A percentile compares a stretch with the other conserved stretches of the same genome.
phyloP scores from a whole-genome alignment of 1,140 invertebrate species.

The Dreissena polymorpha region DNA sequence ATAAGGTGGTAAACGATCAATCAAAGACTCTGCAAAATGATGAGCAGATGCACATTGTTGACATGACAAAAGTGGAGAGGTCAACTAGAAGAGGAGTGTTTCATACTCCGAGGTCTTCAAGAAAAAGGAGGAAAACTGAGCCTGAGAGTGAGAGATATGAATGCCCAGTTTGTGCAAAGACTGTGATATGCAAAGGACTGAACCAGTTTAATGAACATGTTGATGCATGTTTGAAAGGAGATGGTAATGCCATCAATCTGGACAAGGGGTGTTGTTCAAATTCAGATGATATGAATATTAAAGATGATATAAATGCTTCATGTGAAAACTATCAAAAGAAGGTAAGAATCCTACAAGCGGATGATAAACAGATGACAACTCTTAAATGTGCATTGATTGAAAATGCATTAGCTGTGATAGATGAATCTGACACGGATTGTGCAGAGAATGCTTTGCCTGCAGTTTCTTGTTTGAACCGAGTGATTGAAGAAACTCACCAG shows the following conservation, averaged over 20 bases:
- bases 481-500: too few species aligned
- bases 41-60: too few species aligned
- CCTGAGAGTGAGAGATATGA: not conserved
- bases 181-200: conserved; percentile 51
- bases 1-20: too few species aligned
- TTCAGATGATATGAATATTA: not conserved
- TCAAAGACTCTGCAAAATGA: too few species aligned
- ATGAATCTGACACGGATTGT: not conserved
- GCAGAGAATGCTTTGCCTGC: not conserved
- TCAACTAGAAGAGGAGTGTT: conserved; percentile 35
- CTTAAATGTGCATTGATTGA: too few species aligned
- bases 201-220: conserved; percentile 66
- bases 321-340: not conserved
- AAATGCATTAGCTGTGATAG: not conserved
- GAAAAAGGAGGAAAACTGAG: not conserved
- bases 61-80: not conserved
- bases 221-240: conserved; percentile 59
- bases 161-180: conserved; percentile 63
- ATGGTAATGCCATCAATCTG: not conserved
- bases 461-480: too few species aligned
- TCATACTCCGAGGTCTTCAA: conserved; percentile 10
- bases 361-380: too few species aligned
- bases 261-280: not conserved
- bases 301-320: not conserved
- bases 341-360: not conserved